A percentile compares a stretch with the other conserved stretches of the same genome.
phyloP scores from a whole-genome alignment of 2,888 invertebrate species.

The Nephrotoma flavescens region DNA sequence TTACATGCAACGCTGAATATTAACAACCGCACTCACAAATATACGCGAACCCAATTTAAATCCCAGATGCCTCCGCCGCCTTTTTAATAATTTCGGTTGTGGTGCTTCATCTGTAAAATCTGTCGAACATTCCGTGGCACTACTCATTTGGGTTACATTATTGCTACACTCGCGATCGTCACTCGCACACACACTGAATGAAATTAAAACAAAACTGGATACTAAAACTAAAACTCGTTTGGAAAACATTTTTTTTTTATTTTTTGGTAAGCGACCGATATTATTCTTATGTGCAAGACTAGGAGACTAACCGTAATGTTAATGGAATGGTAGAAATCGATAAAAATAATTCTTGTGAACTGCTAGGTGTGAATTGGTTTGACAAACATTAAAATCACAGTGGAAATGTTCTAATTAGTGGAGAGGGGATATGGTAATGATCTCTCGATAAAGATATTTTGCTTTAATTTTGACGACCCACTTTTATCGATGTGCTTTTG shows the following conservation, averaged over 20 bases:
- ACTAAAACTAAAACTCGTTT: background rate
- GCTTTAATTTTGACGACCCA: background rate
- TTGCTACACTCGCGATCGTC: background rate
- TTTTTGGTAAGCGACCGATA: background rate
- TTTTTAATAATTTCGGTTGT: background rate
- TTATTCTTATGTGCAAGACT: background rate
- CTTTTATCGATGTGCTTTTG: background rate
- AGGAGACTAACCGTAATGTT: background rate
- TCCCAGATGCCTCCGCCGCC: background rate
- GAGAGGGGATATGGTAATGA: background rate
- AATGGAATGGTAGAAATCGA: background rate
- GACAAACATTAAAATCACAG: background rate
- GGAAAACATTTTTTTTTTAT: background rate
- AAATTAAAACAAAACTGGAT: background rate
- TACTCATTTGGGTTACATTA: background rate
- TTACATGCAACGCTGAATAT: background rate
- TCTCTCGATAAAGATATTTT: background rate
- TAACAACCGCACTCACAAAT: background rate
- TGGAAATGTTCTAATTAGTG: background rate
- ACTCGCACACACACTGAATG: background rate
- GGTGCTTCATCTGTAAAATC: background rate
- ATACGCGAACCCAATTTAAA: background rate
- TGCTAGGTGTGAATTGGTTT: background rate
- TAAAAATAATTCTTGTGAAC: background rate
- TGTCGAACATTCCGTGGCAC: background rate